phyloP scores from a whole-genome alignment of 2,113 vertebrate species.

The Athene cunicularia region DNA sequence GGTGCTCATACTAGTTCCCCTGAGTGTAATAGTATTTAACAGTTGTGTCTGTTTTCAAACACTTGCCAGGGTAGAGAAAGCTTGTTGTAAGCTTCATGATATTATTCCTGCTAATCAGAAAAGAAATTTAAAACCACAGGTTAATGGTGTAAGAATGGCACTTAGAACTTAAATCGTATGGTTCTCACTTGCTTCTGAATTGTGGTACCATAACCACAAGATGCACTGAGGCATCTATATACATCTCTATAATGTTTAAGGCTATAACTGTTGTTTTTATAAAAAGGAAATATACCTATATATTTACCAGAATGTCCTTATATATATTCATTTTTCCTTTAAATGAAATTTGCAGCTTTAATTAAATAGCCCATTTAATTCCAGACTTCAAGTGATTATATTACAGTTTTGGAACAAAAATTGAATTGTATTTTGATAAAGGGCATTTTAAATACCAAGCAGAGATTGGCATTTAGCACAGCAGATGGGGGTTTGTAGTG shows the following conservation, averaged over 20 bases:
- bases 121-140: background rate
- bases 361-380: constrained; percentile 23
- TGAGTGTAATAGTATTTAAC: background rate
- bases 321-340: background rate
- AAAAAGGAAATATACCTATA: background rate
- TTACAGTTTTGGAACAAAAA: constrained; percentile 44
- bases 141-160: background rate
- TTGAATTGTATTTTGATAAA: constrained; percentile 62
- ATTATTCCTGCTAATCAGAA: background rate
- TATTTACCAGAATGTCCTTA: background rate
- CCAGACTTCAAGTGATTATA: constrained; percentile 2
- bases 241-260: background rate
- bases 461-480: constrained; percentile 60
- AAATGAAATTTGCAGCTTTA: background rate
- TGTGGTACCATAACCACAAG: background rate
- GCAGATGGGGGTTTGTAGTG: constrained; percentile 57
- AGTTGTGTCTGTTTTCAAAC: background rate
- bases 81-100: background rate
- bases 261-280: background rate
- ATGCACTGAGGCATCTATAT: background rate
- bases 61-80: background rate
- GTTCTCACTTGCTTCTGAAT: background rate
- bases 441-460: constrained; percentile 63
- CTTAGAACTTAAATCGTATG: background rate
- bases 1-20: background rate